phyloP scores from a whole-genome alignment of 2,797 vertebrate species.

The Urocyon cinereoargenteus region DNA sequence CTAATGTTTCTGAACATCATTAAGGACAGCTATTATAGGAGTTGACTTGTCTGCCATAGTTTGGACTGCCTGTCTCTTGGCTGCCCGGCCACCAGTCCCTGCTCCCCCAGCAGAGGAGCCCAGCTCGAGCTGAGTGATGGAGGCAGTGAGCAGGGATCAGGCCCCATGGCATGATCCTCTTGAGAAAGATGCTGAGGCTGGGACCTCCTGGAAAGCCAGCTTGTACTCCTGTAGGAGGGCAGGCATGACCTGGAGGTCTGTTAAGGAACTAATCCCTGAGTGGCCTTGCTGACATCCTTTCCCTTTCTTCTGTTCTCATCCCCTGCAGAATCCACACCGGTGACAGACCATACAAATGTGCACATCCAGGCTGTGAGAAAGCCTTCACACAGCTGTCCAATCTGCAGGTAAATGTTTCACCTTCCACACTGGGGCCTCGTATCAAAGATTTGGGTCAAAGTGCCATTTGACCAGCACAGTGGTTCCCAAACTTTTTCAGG shows the following conservation, averaged over 20 bases:
- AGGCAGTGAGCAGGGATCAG: slow-evolving; percentile 1
- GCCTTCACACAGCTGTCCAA: slow-evolving; percentile 99
- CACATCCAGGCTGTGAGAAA: slow-evolving; percentile 98
- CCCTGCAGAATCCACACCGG: slow-evolving; percentile 97
- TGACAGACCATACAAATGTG: slow-evolving; percentile 98
- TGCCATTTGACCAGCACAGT: not conserved
- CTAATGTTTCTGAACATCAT: slow-evolving; percentile 20
- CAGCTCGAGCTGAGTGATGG: not conserved
- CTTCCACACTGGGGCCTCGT: not conserved
- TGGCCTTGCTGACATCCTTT: slow-evolving; percentile 73
- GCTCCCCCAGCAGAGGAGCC: not conserved
- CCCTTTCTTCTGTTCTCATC: slow-evolving; percentile 80
- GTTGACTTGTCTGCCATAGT: not conserved
- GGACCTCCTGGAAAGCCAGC: not conserved
- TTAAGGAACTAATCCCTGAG: not conserved
- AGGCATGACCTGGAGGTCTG: slow-evolving; percentile 42
- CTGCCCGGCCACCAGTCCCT: not conserved
- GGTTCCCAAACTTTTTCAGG: not conserved
- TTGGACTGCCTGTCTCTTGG: not conserved
- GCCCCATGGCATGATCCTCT: not conserved
- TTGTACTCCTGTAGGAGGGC: slow-evolving; percentile 47
- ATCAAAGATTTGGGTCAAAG: not conserved
- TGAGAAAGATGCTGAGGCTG: not conserved
- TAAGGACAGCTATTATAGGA: not conserved
- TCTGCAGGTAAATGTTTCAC: slow-evolving; percentile 93